Evolutionary conservation across 2,888 invertebrate species (phyloP), one percentile per base, ranked within the genome.

Genomic region (Heliconius ismenius): DNA sequence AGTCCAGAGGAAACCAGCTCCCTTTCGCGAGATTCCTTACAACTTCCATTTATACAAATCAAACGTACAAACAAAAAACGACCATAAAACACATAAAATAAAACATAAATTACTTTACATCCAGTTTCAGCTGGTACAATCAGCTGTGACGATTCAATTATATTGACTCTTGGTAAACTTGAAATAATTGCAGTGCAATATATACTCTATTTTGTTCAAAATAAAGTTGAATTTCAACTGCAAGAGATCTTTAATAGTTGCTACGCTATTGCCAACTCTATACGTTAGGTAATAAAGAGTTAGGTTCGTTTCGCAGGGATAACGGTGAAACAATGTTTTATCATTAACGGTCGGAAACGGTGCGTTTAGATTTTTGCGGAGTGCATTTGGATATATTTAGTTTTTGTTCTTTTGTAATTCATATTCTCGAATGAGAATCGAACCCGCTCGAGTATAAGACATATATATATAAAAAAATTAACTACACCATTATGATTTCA

Each of bases 241-340:
- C 62, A 26, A 64, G n/a, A 13, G 32, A 24, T 26, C 4, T 26
- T 26, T 26, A 67, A 58, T 28, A 36, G 15, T 65, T n/a, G n/a
- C 39, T 60, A 73, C 4, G 21, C 54, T 18, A 77, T 67, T 68
- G 24, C 76, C 15, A 60, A 65, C 73, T 64, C 70, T 79, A 78
- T 32, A 1, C 1, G 21, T 7, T 54, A 18, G 43, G 11, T 24
- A 64, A 72, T 70, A 76, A 54, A 73, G 64, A 13, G 21, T 24
- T 18, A 6, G 28, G 15, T n/a, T 43, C 36, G 36, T 73, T 60
- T 74, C 39, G 32, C 60, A 10, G 18, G 43, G 74, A 69, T 74
- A 80, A 80, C 76, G 78, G 78, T 43, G 78, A 75, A 76, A 76
- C 73, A 68, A 78, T 78, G 73, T 74, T 75, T 78, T 79, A 80